Evolutionary conservation across 2,797 vertebrate genomes (phyloP), one percentile per base, ranked within the genome.

Genomic region (Pterois miles): DNA sequence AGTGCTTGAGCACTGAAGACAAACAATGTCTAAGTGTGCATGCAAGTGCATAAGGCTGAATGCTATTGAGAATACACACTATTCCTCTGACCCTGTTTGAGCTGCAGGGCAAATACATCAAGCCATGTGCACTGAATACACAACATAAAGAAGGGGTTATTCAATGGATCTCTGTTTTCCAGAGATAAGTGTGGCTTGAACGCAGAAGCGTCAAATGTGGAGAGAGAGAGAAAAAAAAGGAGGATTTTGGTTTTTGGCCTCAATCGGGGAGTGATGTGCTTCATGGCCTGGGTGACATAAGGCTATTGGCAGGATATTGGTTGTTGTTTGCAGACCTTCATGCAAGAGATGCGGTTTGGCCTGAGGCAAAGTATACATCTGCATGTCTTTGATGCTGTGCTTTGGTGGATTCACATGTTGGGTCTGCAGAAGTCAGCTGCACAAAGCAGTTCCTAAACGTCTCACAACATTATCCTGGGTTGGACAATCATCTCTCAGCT

Each of bases 51-150:
- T 38, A 60, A 43, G 63, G 56, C 52, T 52, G 60, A 73, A 62
- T 57, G 54, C 78, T 63, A 20, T 65, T 52, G 62, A 78, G 74
- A 67, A 72, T 71, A 65, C 74, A 53, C 23, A 64, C 46, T 48
- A 63, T 84, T 83, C 77, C 69, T 78, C 71, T 90, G 84, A 90
- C 91, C 87, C 78, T 46, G 18, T 85, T 82, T 82, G 57, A 79
- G 87, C 90, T 78, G 66, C 59, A 82, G 87, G 90, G 83, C 80
- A 90, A 89, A 90, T 77, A 81, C 82, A 86, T 90, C 77, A 87
- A 34, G 65, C 71, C 76, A 71, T 89, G 76, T 76, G 66, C 85
- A 82, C 71, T 76, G 83, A 86, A 82, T 84, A 84, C 40, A 84
- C 88, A 86, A 63, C 81, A 82, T 69, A 86, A 84, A 89, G 69